Percentiles rank a stretch among this genome's conserved stretches.
These are phyloP conservation scores for Mellivora capensis DNA, from an alignment of 2,113 vertebrate genomes.

Conservation along the genomic window DNA sequence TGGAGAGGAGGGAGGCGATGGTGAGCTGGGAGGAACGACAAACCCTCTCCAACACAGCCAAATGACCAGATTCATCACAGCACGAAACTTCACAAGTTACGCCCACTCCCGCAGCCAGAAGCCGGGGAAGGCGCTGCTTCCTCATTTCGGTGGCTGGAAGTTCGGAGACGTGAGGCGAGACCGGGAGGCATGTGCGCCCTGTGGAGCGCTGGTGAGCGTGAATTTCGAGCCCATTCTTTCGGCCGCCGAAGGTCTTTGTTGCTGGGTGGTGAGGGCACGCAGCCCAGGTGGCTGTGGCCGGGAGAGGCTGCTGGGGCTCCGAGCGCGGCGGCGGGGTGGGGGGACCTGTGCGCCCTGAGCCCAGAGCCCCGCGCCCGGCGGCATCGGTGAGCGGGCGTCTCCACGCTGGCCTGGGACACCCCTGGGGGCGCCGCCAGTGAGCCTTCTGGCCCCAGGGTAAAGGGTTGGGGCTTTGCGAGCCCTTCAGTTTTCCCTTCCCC, in stretches of 20 bases:
- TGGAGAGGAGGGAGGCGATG: conserved; percentile 35
- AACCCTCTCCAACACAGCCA: conserved; percentile 80
- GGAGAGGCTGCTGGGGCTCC: neutral
- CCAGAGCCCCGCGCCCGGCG: neutral
- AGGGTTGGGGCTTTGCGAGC: neutral
- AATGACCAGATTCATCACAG: conserved; percentile 79
- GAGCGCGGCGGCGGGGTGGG: neutral
- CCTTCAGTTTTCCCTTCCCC: neutral
- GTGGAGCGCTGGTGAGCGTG: conserved; percentile 74
- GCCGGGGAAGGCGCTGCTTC: conserved; percentile 76
- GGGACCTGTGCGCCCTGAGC: neutral
- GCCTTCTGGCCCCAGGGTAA: neutral
- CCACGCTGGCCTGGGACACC: neutral
- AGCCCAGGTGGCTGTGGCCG: neutral
- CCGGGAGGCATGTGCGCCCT: conserved; percentile 59
- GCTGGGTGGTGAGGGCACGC: neutral
- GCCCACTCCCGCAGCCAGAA: conserved; percentile 78
- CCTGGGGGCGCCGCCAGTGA: neutral
- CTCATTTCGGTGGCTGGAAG: conserved; percentile 72
- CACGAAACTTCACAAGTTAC: conserved; percentile 80
- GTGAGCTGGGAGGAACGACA: conserved; percentile 55
- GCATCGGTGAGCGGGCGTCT: neutral
- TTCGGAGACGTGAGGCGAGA: conserved; percentile 41
- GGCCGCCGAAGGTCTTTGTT: neutral
- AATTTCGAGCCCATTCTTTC: neutral